Base-by-base conservation (phyloP, 2,888 invertebrate species). In the Acleris sparsana region DNA sequence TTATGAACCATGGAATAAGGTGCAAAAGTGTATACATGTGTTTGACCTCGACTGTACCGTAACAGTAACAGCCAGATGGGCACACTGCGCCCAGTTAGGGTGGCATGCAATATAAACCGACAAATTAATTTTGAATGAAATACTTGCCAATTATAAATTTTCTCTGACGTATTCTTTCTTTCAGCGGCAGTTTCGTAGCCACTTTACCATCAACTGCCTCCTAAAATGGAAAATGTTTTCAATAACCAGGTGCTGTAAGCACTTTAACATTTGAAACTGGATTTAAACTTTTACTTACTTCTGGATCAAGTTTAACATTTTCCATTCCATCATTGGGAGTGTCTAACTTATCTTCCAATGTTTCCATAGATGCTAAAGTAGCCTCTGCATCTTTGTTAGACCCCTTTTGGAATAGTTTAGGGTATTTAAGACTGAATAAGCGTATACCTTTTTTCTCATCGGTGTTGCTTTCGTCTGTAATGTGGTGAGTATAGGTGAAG, bases 351-450 rank as follows among this genome's bases (percentile, higher is more conserved):
- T 97, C 97, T 78, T 96, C 97, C 53, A 97, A 88, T 0, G 97
- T 97, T 84, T 97, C 97, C 94, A 96, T 95, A 6, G 97, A 97
- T 1, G 97, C 97, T 59, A 97, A 90, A 20, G 96, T 95, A 6
- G 96, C 96, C 72, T 94, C 94, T n/a, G 87, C 84, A 67, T 93
- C 93, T 64, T 93, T 94, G 56, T 92, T 85, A 65, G 94, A 93
- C 48, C 78, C 88, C 75, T 91, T 93, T 76, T 94, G 94, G 74
- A 94, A 93, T 76, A 94, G 89, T 75, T 93, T 94, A 49, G 89
- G 88, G 73, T 89, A 89, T 73, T 78, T 87, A 5, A 91, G 73
- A 65, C 84, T 87, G 58, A 88, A 87, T 53, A 80, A 63, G 20
- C 62, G 61, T 57, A 85, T 67, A 39, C 76, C 72, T 64, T 70